Evolutionary conservation across 2,797 vertebrate species (phyloP).

Genomic region (Neosilurus hyrtlii): DNA sequence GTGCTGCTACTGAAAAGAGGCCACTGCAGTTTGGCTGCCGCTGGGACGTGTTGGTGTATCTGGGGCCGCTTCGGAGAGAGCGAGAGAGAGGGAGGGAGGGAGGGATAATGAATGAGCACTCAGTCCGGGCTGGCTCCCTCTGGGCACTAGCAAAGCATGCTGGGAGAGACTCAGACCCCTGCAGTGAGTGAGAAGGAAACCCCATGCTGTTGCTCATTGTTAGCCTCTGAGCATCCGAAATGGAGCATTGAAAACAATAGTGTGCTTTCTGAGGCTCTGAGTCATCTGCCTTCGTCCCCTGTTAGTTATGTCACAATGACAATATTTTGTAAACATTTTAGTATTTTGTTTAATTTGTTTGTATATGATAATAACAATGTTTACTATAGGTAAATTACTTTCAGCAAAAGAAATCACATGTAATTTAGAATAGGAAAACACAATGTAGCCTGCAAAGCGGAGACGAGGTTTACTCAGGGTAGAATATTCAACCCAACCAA

Average conservation of each 20-base stretch:
- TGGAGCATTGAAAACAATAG: conserved; percentile 49
- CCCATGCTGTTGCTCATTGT: conserved; percentile 45
- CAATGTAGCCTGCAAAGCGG: not conserved
- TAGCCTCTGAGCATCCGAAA: conserved; percentile 32
- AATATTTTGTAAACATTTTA: conserved; percentile 44
- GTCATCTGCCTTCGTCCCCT: conserved; percentile 33
- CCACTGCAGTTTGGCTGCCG: conserved; percentile 61
- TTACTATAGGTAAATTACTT: not conserved
- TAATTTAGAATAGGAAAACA: not conserved
- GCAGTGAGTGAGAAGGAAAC: conserved; percentile 61
- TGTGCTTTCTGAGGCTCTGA: conserved; percentile 48
- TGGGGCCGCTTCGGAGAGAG: conserved; percentile 46
- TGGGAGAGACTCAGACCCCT: conserved; percentile 64
- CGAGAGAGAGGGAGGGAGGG: conserved; percentile 18
- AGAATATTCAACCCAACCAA: not conserved
- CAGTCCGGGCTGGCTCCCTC: conserved; percentile 60
- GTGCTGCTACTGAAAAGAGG: conserved; percentile 65
- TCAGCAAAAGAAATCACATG: not conserved
- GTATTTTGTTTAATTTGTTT: not conserved
- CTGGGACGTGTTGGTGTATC: conserved; percentile 62
- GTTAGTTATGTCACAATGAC: conserved; percentile 43
- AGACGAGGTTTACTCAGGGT: not conserved
- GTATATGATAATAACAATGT: not conserved
- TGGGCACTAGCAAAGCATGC: conserved; percentile 67
- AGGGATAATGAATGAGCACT: conserved; percentile 59